A percentile compares a stretch with the other conserved stretches of the same genome.
Conservation (phyloP, 2,888 invertebrate species). For the Temnothorax unifasciatus region DNA sequence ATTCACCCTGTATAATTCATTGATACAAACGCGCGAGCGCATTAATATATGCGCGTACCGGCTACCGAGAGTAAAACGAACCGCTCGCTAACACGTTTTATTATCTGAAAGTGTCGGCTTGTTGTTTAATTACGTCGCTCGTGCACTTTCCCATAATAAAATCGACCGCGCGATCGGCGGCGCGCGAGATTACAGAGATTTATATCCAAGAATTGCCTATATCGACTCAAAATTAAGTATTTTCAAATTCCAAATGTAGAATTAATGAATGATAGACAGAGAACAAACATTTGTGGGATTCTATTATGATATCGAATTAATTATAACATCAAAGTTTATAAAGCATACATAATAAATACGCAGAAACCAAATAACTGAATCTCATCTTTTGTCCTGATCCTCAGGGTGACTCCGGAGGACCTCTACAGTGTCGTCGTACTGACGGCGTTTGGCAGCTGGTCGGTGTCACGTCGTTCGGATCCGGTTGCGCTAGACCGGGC, state of each 20-base stretch:
- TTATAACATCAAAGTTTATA: background rate
- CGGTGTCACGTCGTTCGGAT: conserved; percentile 96
- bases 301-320: background rate
- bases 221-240: background rate
- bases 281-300: background rate
- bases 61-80: background rate
- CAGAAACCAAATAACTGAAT: no score
- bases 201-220: background rate
- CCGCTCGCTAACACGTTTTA: conserved; percentile 47
- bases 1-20: conserved; percentile 7
- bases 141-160: conserved; percentile 59
- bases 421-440: conserved; percentile 92
- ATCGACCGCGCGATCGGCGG: background rate
- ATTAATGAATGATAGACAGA: background rate
- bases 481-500: conserved; percentile 95
- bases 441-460: conserved; percentile 96
- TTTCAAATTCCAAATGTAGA: background rate
- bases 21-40: background rate
- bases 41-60: background rate
- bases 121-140: conserved; percentile 19
- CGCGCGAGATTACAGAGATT: background rate
- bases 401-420: conserved; percentile 96
- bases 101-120: conserved; percentile 45
- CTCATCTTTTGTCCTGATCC: conserved; percentile 59
- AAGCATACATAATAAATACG: background rate